Percentiles rank a stretch among this genome's conserved stretches.
phyloP scores from a whole-genome alignment of 37 sponge, comb jelly and placozoan species.

The Diacarnus erythraeanus region DNA sequence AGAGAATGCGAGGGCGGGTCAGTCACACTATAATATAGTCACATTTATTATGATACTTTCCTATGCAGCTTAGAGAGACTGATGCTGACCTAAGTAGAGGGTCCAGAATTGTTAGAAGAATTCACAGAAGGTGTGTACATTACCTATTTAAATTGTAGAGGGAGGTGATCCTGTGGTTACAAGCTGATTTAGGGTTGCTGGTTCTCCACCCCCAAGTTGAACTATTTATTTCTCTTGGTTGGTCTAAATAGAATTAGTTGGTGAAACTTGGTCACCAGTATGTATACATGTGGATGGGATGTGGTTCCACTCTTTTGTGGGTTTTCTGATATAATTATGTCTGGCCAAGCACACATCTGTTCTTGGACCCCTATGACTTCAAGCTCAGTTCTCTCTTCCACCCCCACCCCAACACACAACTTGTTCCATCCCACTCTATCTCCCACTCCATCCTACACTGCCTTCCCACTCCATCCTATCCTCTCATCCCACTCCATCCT shows the following conservation, averaged over 20 bases:
- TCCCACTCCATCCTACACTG: constrained; percentile 7
- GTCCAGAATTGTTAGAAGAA: constrained; percentile 58
- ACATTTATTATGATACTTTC: background rate
- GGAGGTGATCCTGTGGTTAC: background rate
- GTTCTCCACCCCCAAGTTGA: too few relatives aligned
- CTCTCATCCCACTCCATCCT: background rate
- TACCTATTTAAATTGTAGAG: too few relatives aligned
- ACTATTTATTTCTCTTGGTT: too few relatives aligned
- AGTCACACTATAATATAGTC: constrained; percentile 3
- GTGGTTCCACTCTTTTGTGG: too few relatives aligned
- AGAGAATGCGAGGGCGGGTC: constrained; percentile 64
- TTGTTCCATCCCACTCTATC: constrained; percentile 14
- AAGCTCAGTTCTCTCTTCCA: constrained; percentile 7
- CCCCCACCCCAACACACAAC: background rate
- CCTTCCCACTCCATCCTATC: constrained; percentile 1
- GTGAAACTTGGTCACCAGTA: too few relatives aligned
- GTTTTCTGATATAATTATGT: too few relatives aligned
- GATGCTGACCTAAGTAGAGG: constrained; percentile 73
- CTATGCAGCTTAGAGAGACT: constrained; percentile 62
- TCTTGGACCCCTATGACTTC: background rate
- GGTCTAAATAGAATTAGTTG: too few relatives aligned
- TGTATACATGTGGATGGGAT: too few relatives aligned
- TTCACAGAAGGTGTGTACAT: constrained; percentile 63
- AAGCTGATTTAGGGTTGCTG: background rate
- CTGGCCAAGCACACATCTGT: too few relatives aligned